phyloP scores from a whole-genome alignment of 2,888 invertebrate genomes.

The Shargacucullia verbasci region DNA sequence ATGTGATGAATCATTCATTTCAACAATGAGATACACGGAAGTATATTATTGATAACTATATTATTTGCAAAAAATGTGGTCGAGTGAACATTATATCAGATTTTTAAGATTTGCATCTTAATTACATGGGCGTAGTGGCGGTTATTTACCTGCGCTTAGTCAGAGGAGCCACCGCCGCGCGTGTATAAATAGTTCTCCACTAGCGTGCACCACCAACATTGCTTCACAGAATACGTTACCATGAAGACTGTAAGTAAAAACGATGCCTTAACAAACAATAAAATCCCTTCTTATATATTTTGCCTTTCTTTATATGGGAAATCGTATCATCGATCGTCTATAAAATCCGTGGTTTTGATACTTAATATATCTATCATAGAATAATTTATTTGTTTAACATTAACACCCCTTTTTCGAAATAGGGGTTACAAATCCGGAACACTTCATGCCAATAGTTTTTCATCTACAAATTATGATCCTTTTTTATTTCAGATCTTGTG shows the following conservation, averaged over 20 bases:
- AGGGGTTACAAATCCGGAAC: no score
- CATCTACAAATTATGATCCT: neutral
- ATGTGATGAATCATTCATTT: no score
- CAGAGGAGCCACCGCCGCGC: slow-evolving; percentile 48
- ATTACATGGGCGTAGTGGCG: slow-evolving; percentile 37
- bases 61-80: slow-evolving; percentile 20
- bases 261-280: neutral
- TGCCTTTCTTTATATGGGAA: no score
- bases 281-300: neutral
- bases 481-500: slow-evolving; percentile 62
- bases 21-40: no score
- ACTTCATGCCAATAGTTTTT: no score
- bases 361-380: no score
- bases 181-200: slow-evolving; percentile 72
- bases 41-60: no score
- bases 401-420: no score
- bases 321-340: no score
- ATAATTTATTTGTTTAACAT: no score
- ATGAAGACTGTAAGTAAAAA: slow-evolving; percentile 80
- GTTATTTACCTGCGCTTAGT: slow-evolving; percentile 74
- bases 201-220: slow-evolving; percentile 59
- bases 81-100: slow-evolving; percentile 6
- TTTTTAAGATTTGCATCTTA: slow-evolving; percentile 2
- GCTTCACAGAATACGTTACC: slow-evolving; percentile 63
- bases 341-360: no score